Conservation (phyloP, 2,797 vertebrate genomes). For the Austrolebias charrua region DNA sequence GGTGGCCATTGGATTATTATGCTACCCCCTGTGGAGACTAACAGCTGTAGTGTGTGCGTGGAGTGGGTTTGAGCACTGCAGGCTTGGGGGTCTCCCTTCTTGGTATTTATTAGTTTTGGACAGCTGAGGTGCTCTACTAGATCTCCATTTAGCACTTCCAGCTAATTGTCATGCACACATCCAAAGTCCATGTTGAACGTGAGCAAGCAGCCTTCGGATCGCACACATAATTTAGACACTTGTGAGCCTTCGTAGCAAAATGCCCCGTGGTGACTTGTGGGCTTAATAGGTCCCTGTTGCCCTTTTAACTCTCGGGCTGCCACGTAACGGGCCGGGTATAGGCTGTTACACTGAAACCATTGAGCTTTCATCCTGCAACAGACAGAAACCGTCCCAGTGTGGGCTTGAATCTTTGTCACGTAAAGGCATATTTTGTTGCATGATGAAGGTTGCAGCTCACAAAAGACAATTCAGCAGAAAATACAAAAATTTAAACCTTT, state of each 20-base stretch:
- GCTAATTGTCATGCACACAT: constrained; percentile 63
- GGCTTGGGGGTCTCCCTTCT: constrained; percentile 46
- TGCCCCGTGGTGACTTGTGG: constrained; percentile 51
- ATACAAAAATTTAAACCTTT: background rate
- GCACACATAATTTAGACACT: constrained; percentile 59
- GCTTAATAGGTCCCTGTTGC: constrained; percentile 71
- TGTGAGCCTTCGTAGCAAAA: constrained; percentile 57
- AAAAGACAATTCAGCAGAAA: background rate
- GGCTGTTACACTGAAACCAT: constrained; percentile 43
- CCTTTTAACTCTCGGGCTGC: constrained; percentile 74
- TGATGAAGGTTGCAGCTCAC: background rate
- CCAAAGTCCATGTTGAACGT: constrained; percentile 46
- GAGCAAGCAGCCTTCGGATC: constrained; percentile 54
- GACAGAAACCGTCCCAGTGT: constrained; percentile 35
- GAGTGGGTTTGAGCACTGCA: constrained; percentile 37
- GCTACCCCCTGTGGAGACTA: constrained; percentile 53
- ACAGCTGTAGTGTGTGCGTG: constrained; percentile 70
- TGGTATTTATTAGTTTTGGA: constrained; percentile 76
- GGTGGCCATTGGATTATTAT: constrained; percentile 50
- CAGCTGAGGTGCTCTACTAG: constrained; percentile 75
- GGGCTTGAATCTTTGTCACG: constrained; percentile 41
- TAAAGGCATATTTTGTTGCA: constrained; percentile 14
- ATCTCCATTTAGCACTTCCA: constrained; percentile 79
- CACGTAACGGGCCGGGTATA: constrained; percentile 54
- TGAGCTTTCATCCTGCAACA: constrained; percentile 46